Evolutionary conservation across 2,888 invertebrate genomes (phyloP).

Genomic region (Megaustenia siamemsis): DNA sequence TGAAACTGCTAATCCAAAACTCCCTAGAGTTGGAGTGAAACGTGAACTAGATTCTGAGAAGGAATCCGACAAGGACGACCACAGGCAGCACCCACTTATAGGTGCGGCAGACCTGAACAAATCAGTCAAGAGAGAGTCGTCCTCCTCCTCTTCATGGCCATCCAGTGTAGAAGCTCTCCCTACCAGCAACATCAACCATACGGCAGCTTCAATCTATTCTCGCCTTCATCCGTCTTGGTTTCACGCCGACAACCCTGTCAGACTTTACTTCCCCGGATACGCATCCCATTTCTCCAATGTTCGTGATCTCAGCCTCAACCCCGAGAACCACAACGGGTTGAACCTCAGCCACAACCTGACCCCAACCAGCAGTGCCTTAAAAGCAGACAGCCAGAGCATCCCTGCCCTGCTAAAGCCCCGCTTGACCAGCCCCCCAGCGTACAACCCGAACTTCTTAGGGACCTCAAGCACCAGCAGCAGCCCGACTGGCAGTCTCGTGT

Average conservation of each 20-base stretch:
- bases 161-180: not conserved
- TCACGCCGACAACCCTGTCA: constrained; percentile 51
- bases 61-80: constrained; percentile 55
- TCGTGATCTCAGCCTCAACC: constrained; percentile 27
- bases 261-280: constrained; percentile 53
- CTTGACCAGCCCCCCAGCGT: constrained; percentile 53
- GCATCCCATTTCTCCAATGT: constrained; percentile 52
- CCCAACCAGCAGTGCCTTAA: constrained; percentile 69
- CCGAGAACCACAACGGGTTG: constrained; percentile 54
- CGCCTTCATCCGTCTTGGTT: constrained; percentile 49
- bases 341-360: constrained; percentile 57
- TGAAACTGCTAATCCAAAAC: constrained; percentile 49
- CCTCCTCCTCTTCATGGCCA: constrained; percentile 27
- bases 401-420: constrained; percentile 50
- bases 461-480: constrained; percentile 59
- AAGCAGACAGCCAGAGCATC: constrained; percentile 57
- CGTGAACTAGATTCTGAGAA: constrained; percentile 53
- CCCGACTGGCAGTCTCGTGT: constrained; percentile 51
- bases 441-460: constrained; percentile 53
- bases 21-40: constrained; percentile 41
- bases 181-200: constrained; percentile 20
- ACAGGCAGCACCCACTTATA: constrained; percentile 33
- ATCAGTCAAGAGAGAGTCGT: constrained; percentile 48
- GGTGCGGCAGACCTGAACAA: constrained; percentile 41
- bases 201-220: constrained; percentile 47